Evolutionary conservation across 2,797 vertebrate genomes (phyloP).

Genomic region (Gephyroberyx darwinii): DNA sequence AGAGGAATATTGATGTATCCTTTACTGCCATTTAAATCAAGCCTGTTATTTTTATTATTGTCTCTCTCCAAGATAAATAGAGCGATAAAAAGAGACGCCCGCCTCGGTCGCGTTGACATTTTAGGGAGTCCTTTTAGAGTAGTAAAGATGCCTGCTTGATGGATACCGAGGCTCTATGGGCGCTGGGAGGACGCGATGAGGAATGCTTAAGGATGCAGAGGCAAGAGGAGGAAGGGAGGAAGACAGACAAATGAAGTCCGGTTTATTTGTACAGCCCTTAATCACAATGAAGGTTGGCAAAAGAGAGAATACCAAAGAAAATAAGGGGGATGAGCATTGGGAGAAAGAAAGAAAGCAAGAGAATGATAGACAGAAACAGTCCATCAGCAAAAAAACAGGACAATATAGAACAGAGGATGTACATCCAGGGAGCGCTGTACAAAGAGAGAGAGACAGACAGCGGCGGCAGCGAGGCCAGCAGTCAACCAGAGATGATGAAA

Average conservation of each 20-base stretch:
- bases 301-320: neutral
- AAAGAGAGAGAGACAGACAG: conserved; percentile 42
- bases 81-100: conserved; percentile 66
- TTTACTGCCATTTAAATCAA: conserved; percentile 75
- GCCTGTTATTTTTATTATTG: conserved; percentile 75
- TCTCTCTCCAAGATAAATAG: conserved; percentile 69
- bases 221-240: conserved; percentile 22
- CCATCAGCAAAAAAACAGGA: conserved; percentile 39
- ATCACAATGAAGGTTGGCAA: conserved; percentile 7
- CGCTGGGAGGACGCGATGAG: conserved; percentile 51
- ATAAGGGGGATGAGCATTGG: conserved; percentile 1
- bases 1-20: conserved; percentile 63
- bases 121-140: conserved; percentile 76
- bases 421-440: conserved; percentile 23
- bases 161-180: conserved; percentile 59
- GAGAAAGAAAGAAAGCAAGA: neutral
- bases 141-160: conserved; percentile 79
- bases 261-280: neutral
- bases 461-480: conserved; percentile 34
- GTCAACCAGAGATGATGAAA: conserved; percentile 40
- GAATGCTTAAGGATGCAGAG: conserved; percentile 52
- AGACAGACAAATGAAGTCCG: conserved; percentile 6
- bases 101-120: conserved; percentile 72
- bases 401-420: conserved; percentile 22
- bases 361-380: conserved; percentile 36